Percentiles rank a stretch among this genome's conserved stretches.
These are phyloP conservation scores for Willisornis vidua DNA, from an alignment of 2,113 vertebrate genomes.

Conservation along the genomic window DNA sequence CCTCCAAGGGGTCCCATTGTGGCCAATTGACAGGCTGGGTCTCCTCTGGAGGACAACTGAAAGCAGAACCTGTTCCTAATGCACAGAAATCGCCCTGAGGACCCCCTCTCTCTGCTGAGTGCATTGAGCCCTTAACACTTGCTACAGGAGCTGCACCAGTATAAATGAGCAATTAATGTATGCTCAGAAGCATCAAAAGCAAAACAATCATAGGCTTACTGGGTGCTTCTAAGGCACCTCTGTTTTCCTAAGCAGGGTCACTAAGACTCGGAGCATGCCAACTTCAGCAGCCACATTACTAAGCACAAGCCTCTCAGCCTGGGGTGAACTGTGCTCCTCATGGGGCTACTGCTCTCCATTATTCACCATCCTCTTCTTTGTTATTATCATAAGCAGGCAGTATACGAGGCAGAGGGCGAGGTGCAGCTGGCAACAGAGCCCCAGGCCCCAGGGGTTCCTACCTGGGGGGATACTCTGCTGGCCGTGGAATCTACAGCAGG, in stretches of 20 bases:
- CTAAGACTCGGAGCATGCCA: not conserved
- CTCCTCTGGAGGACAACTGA: not conserved
- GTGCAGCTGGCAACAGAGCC: conserved; percentile 90
- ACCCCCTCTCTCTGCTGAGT: not conserved
- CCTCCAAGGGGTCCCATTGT: fast-evolving
- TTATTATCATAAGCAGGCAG: conserved; percentile 97
- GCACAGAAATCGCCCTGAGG: not conserved
- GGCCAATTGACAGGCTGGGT: not conserved
- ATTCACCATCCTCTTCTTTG: conserved; percentile 64
- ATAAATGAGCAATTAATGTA: not conserved
- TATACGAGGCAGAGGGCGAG: conserved; percentile 95
- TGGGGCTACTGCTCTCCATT: not conserved
- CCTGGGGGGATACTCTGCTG: conserved; percentile 97
- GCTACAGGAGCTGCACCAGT: not conserved
- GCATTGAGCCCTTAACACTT: not conserved
- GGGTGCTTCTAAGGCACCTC: not conserved
- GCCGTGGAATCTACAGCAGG: conserved; percentile 99
- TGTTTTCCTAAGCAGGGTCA: not conserved
- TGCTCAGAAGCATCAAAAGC: not conserved
- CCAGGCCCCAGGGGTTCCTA: conserved; percentile 95
- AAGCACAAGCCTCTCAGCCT: not conserved
- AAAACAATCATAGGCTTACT: not conserved
- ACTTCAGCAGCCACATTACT: not conserved
- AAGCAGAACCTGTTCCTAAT: not conserved
- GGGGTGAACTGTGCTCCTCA: fast-evolving